Conservation (phyloP, 1,140 invertebrate species). For the Ceratosolen solmsi region DNA sequence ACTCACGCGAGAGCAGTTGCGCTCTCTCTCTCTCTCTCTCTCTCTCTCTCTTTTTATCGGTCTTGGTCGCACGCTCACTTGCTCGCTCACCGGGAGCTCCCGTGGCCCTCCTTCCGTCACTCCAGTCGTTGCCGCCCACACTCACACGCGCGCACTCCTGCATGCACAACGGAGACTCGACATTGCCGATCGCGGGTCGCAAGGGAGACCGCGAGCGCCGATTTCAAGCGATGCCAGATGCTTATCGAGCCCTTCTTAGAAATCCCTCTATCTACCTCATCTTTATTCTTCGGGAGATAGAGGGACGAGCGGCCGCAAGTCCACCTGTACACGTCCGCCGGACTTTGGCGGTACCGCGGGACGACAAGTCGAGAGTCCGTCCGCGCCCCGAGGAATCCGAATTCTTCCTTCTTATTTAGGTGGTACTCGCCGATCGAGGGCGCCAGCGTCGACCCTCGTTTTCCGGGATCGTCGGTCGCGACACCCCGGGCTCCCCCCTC, state of each 20-base stretch:
- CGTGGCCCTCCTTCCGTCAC: slow-evolving; percentile 55
- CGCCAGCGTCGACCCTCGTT: not conserved
- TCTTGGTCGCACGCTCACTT: slow-evolving; percentile 53
- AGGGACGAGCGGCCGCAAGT: not conserved
- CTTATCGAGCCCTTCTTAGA: slow-evolving; percentile 34
- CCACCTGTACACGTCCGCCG: not conserved
- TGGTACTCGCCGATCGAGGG: not conserved
- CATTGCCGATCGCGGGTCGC: not conserved
- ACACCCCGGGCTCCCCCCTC: too few relatives aligned
- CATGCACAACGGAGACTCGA: not conserved
- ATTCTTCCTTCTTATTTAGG: not conserved
- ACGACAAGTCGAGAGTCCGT: not conserved
- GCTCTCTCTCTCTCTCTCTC: slow-evolving; percentile 59
- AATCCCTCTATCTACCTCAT: not conserved
- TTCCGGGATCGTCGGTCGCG: not conserved
- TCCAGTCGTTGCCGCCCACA: slow-evolving; percentile 55
- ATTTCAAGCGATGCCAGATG: slow-evolving; percentile 41
- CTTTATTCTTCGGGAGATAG: slow-evolving; percentile 17
- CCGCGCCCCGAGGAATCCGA: not conserved
- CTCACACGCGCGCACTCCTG: slow-evolving; percentile 29
- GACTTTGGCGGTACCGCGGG: not conserved
- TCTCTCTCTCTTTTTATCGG: slow-evolving; percentile 58
- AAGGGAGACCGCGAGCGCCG: not conserved
- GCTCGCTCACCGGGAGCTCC: slow-evolving; percentile 49
- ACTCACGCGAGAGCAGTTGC: slow-evolving; percentile 61